Conservation (phyloP, 2,113 vertebrate genomes). For the Mobula hypostoma region DNA sequence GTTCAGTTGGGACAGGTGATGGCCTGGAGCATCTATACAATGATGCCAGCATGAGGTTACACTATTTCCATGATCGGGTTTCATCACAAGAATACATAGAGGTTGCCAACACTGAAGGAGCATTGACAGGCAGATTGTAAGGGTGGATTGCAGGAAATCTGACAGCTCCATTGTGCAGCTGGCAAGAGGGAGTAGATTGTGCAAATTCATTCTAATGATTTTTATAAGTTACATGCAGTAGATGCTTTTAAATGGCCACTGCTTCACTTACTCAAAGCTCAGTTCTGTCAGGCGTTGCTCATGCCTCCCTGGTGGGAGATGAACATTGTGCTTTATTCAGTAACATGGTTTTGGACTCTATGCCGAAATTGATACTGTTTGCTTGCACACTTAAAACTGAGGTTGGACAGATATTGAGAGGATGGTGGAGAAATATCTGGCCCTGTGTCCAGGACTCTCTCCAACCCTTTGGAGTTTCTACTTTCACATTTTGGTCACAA, state of each 20-base stretch:
- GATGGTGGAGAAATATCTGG: background rate
- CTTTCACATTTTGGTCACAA: too few relatives aligned
- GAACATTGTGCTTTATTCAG: background rate
- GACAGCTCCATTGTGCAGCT: too few relatives aligned
- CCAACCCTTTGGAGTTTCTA: background rate
- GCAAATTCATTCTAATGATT: background rate
- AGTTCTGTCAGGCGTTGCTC: background rate
- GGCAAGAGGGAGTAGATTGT: background rate
- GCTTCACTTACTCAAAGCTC: background rate
- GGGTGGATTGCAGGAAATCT: background rate
- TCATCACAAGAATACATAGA: background rate
- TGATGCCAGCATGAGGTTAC: background rate
- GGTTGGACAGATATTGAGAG: background rate
- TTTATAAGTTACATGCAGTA: background rate
- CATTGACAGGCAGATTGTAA: background rate
- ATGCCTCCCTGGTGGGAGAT: background rate
- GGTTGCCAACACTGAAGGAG: background rate
- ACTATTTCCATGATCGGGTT: background rate
- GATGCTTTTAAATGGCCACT: background rate
- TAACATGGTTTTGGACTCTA: background rate
- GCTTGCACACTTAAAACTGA: background rate
- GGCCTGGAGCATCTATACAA: background rate
- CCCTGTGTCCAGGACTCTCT: background rate
- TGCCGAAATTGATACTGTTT: background rate
- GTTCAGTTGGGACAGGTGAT: background rate